Percentiles rank a stretch among this genome's conserved stretches.
Evolutionary conservation across 2,888 invertebrate genomes (phyloP).

Genomic region (Drosophila siamana): DNA sequence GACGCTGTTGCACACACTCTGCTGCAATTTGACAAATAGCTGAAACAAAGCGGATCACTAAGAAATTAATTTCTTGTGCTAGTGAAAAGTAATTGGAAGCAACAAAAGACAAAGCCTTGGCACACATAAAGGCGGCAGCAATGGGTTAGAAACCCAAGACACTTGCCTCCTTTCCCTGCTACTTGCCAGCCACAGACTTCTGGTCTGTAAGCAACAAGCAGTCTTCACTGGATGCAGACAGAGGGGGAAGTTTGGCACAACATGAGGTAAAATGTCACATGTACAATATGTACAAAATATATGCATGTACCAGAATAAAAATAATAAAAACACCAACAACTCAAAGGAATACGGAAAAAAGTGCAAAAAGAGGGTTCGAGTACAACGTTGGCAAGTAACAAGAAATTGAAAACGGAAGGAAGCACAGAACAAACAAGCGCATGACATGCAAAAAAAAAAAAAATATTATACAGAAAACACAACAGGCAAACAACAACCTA

Average conservation of each 20-base stretch:
- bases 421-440: conserved; percentile 75
- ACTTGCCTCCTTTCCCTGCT: conserved; percentile 19
- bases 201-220: conserved; percentile 10
- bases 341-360: neutral
- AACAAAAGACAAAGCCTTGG: conserved; percentile 56
- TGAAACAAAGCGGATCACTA: conserved; percentile 31
- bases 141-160: conserved; percentile 22
- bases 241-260: neutral
- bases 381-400: conserved; percentile 43
- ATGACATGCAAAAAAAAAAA: conserved; percentile 69
- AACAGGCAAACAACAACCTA: conserved; percentile 55
- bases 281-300: conserved; percentile 51
- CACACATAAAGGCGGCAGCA: conserved; percentile 36
- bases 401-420: conserved; percentile 78
- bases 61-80: conserved; percentile 56
- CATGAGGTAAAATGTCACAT: conserved; percentile 56
- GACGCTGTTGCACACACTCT: conserved; percentile 10
- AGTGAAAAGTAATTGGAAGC: conserved; percentile 46
- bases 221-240: neutral
- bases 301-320: conserved; percentile 49
- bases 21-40: conserved; percentile 48
- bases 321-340: conserved; percentile 7
- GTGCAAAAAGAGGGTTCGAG: conserved; percentile 10
- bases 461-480: conserved; percentile 56
- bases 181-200: neutral